Evolutionary conservation across 2,797 vertebrate genomes (phyloP).

Genomic region (Enteromius argenteus): DNA sequence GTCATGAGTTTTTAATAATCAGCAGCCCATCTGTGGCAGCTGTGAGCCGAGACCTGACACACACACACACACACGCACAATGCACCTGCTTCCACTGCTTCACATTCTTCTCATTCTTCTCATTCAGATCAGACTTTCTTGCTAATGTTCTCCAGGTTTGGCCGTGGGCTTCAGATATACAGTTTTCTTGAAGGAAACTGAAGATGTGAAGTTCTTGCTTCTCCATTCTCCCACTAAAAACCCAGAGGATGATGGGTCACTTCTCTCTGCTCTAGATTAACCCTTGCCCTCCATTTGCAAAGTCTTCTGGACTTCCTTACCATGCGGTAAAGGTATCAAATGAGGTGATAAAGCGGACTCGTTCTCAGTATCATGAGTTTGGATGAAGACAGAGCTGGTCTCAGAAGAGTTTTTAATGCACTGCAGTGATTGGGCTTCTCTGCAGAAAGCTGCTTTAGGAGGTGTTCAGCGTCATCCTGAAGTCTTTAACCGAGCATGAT

Average conservation of each 20-base stretch:
- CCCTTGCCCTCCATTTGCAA: constrained; percentile 58
- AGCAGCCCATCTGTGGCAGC: constrained; percentile 48
- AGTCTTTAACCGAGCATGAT: constrained; percentile 44
- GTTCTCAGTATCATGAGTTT: background rate
- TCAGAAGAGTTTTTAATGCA: background rate
- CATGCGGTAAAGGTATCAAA: background rate
- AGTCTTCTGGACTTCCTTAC: background rate
- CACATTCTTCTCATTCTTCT: constrained; percentile 41
- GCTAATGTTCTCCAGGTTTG: constrained; percentile 60
- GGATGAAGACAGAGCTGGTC: background rate
- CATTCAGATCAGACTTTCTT: constrained; percentile 55
- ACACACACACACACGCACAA: constrained; percentile 34
- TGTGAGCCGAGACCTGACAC: constrained; percentile 39
- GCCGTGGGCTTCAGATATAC: constrained; percentile 59
- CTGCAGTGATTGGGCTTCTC: background rate
- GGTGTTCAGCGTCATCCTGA: constrained; percentile 36
- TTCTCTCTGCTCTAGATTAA: constrained; percentile 56
- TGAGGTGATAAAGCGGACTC: background rate
- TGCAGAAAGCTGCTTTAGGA: constrained; percentile 25
- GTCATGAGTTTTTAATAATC: constrained; percentile 51
- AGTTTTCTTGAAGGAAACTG: constrained; percentile 44
- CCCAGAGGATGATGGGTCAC: constrained; percentile 11
- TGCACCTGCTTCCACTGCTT: constrained; percentile 66
- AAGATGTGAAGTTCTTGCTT: background rate
- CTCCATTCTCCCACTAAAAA: background rate